Conservation (phyloP, 23 tunicate species). For the Oikopleura dioica region DNA sequence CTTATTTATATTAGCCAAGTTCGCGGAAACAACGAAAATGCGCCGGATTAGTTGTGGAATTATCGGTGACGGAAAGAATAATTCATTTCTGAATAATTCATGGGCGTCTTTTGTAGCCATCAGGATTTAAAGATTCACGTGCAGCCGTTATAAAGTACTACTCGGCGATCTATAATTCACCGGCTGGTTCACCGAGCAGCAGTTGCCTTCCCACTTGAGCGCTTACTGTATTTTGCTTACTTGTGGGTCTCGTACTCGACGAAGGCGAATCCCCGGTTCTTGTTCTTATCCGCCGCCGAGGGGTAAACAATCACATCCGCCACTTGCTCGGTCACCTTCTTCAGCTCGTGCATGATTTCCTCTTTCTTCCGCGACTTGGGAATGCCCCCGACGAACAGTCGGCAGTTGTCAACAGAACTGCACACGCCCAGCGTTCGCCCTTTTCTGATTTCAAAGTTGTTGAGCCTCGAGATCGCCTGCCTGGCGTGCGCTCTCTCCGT, state of each 20-base stretch:
- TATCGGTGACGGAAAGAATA: too few relatives aligned
- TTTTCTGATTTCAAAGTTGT: slow-evolving; percentile 79
- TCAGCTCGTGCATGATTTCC: slow-evolving; percentile 63
- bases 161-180: too few relatives aligned
- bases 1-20: too few relatives aligned
- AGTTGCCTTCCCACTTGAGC: too few relatives aligned
- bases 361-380: slow-evolving; percentile 71
- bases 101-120: too few relatives aligned
- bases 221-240: too few relatives aligned
- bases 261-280: slow-evolving; percentile 91
- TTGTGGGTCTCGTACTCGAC: slow-evolving; percentile 66
- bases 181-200: too few relatives aligned
- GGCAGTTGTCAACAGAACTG: slow-evolving; percentile 91
- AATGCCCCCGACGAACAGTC: slow-evolving; percentile 86
- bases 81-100: too few relatives aligned
- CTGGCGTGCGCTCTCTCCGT: slow-evolving; percentile 39
- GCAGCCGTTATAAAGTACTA: too few relatives aligned
- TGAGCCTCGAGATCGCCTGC: slow-evolving; percentile 50
- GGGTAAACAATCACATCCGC: slow-evolving; percentile 84
- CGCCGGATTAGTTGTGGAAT: too few relatives aligned
- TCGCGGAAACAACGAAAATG: too few relatives aligned
- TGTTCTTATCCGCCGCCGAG: slow-evolving; percentile 67
- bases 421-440: slow-evolving; percentile 84
- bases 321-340: slow-evolving; percentile 67
- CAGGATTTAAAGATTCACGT: too few relatives aligned